Base-by-base conservation (phyloP, 2,797 vertebrate species). In the Sphaeramia orbicularis region DNA sequence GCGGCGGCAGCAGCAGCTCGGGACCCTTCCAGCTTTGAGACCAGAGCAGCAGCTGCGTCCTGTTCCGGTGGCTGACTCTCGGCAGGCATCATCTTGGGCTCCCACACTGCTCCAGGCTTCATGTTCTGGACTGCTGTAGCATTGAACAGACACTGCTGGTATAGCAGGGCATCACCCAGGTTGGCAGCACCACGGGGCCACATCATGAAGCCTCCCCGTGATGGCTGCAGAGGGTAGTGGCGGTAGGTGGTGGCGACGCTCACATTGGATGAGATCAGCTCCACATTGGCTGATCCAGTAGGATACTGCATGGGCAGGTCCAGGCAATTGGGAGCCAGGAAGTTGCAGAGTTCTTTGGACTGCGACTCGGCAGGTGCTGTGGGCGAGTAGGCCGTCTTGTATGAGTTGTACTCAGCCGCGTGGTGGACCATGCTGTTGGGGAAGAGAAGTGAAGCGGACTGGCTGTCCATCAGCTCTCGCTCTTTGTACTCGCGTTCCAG, bases 401-500 rank as follows among this genome's bases (percentile, higher is more conserved):
- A 98, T 0, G 96, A 88, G 83, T 91, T 96, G 84, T 96, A 99
- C 32, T 99, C 97, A 0, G 95, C 84, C 24, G 95, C 95, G 15
- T 92, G 96, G 15, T 93, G 96, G 1, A 95, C 91, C 90, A 96
- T 84, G 15, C 85, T 92, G 76, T 81, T 94, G 3, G 97, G 96
- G 72, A 97, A 92, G 56, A 97, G 95, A 18, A 98, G 92, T 0
- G 94, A 85, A 53, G 95, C 89, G 12, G 95, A 87, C 91, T 96
- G 96, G 56, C 93, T 94, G 51, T 92, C 97, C 84, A 98, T 82
- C 86, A 98, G 94, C 90, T 99, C 97, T 8, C 96, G 95, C 62
- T 99, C 97, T 67, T 99, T 99, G 90, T 96, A 99, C 71, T 99
- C 98, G 64, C 97, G 94, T 88, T 99, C 97, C 87, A 99, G 90